phyloP scores from a whole-genome alignment of 53 echinoderm and acorn worm species.

The Temnopleurus reevesii region DNA sequence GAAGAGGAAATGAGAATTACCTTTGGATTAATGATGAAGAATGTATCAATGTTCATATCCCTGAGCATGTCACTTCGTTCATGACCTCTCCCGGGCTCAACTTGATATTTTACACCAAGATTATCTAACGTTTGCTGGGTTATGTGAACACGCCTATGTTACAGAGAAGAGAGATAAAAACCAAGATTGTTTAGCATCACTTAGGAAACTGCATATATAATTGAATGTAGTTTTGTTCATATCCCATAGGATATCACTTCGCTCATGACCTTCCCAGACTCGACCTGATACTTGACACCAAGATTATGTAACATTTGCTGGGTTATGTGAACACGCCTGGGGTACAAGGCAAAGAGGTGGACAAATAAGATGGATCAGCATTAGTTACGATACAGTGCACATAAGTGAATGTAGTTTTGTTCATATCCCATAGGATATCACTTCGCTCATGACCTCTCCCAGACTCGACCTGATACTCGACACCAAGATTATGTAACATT shows the following conservation, averaged over 20 bases:
- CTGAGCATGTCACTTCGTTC: conserved; percentile 71
- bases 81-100: conserved; percentile 79
- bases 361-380: no score
- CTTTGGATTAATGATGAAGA: conserved; percentile 87
- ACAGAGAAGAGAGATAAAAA: no score
- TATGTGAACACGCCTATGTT: conserved; percentile 84
- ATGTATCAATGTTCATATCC: conserved; percentile 83
- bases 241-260: conserved; percentile 72
- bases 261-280: conserved; percentile 73
- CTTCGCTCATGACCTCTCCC: conserved; percentile 75
- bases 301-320: conserved; percentile 78
- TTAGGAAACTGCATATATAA: no score
- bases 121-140: conserved; percentile 82
- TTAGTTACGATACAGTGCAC: no score
- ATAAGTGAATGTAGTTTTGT: conserved; percentile 79
- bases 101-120: conserved; percentile 79
- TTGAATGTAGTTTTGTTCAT: conserved; percentile 75
- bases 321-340: conserved; percentile 88
- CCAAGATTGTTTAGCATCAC: no score
- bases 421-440: conserved; percentile 66
- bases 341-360: no score
- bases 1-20: no score
- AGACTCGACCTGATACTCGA: conserved; percentile 84
- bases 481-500: conserved; percentile 77
- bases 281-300: conserved; percentile 82